Evolutionary conservation across 2,113 vertebrate species (phyloP).

Genomic region (Perca flavescens): DNA sequence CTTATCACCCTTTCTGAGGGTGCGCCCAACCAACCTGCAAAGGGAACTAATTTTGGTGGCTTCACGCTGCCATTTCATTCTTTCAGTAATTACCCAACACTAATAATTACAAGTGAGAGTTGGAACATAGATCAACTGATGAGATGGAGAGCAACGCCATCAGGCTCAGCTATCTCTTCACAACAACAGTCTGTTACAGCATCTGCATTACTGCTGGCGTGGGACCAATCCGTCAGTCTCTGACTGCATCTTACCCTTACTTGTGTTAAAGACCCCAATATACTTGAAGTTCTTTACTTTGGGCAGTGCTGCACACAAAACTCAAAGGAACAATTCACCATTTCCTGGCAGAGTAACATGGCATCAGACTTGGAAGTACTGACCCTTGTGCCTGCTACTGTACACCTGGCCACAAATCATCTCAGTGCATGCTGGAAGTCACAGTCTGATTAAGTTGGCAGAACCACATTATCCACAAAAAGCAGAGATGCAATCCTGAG

Average conservation of each 20-base stretch:
- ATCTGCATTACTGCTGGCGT: neutral
- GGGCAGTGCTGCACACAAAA: neutral
- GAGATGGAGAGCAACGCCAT: neutral
- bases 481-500: too few species aligned
- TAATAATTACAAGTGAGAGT: neutral
- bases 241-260: neutral
- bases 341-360: too few species aligned
- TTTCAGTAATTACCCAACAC: neutral
- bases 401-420: too few species aligned
- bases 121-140: slow-evolving; percentile 1
- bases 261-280: neutral
- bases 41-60: neutral
- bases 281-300: neutral
- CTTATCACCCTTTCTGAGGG: neutral
- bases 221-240: neutral
- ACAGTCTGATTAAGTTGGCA: too few species aligned
- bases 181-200: neutral
- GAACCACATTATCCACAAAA: too few species aligned
- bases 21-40: neutral
- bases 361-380: too few species aligned
- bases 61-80: slow-evolving; percentile 1
- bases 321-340: too few species aligned
- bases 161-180: neutral
- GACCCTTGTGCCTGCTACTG: too few species aligned
- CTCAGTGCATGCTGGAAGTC: too few species aligned